Base-by-base conservation (phyloP, 2,797 vertebrate species). In the Falco novaeseelandiae region DNA sequence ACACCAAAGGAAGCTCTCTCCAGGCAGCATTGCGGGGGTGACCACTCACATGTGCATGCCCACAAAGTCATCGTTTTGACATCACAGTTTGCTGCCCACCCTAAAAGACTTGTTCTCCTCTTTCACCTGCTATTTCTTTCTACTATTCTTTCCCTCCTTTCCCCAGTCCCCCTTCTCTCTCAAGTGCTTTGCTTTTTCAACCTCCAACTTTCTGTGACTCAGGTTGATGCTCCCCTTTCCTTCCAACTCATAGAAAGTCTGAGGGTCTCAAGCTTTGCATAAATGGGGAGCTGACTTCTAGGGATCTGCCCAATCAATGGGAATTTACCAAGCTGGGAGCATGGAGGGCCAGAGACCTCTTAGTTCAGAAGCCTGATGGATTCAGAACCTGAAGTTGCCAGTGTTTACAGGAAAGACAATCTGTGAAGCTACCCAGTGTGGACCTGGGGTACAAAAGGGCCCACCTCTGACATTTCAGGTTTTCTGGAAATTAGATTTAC, bases 401-500 rank as follows among this genome's bases (percentile, higher is more conserved):
- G 52, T 8, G 7, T 57, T 93, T 66, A 72, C 15, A 76, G 52
- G 22, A 89, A 85, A 63, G 40, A 29, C 14, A 32, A 12, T 22
- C 36, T 67, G 19, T 70, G 36, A 95, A 83, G 42, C 8, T 74
- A 54, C 10, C 5, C n/a, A 42, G 29, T 1, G 7, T 38, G 59
- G 62, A 51, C 44, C 10, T 44, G 32, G 70, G 16, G 14, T 55
- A 40, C 7, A 63, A 78, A 78, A 86, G 9, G 23, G 26, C 34
- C 61, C 5, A 13, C 27, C 13, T 85, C 20, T 52, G 22, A 5
- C 59, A 73, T 59, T 90, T 67, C 36, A 67, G 57, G 26, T 19
- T 49, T 80, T 40, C 21, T 79, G 48, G 46, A 81, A 94, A 74
- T 58, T 6, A 79, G 12, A 62, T 63, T 94, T 95, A 96, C 96